Conservation (phyloP, 2,797 vertebrate genomes). For the Sardinella longiceps region DNA sequence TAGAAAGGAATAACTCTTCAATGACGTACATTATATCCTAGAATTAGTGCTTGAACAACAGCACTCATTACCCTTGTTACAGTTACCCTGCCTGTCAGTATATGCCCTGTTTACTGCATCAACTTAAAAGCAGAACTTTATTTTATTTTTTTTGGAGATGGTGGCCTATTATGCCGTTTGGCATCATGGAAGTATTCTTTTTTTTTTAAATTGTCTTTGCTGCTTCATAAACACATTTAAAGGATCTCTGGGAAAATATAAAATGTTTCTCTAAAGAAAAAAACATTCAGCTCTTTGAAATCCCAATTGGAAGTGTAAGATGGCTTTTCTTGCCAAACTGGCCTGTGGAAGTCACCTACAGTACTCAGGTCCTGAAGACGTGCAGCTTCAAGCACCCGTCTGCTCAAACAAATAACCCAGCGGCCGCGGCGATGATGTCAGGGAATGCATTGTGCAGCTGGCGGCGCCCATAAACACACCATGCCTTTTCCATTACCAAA, state of each 20-base stretch:
- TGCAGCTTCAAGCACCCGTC: constrained; percentile 41
- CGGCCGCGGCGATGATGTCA: constrained; percentile 27
- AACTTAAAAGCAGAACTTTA: background rate
- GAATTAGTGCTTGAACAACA: background rate
- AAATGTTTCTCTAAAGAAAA: background rate
- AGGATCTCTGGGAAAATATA: background rate
- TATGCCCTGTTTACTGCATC: background rate
- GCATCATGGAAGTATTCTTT: background rate
- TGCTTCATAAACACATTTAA: background rate
- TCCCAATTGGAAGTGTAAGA: background rate
- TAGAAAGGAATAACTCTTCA: too few species aligned
- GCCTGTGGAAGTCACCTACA: constrained; percentile 32
- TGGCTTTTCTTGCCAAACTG: background rate
- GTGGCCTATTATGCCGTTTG: background rate
- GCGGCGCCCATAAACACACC: constrained; percentile 38
- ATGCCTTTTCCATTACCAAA: constrained; percentile 48
- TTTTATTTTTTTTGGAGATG: background rate
- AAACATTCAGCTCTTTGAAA: too few species aligned
- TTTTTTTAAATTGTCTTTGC: background rate
- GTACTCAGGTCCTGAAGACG: constrained; percentile 17
- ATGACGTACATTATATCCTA: background rate
- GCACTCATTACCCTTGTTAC: too few species aligned
- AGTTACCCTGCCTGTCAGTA: background rate
- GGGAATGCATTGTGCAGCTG: constrained; percentile 44
- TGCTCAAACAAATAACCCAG: constrained; percentile 32